These are phyloP conservation scores for Neolamprologus hecqui DNA, from an alignment of 2,113 vertebrate species.

Conservation along the genomic window DNA sequence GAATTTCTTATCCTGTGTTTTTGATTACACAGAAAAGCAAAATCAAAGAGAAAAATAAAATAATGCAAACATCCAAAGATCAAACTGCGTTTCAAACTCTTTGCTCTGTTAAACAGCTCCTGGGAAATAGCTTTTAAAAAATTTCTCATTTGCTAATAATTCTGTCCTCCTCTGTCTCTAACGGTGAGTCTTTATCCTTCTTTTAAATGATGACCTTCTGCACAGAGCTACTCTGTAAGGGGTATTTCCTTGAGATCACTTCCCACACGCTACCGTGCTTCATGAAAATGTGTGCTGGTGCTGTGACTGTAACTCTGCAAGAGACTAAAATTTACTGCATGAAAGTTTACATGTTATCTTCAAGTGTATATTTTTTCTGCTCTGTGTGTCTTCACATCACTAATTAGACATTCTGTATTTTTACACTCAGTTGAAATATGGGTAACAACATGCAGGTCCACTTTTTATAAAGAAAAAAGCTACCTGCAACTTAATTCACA, in stretches of 20 bases:
- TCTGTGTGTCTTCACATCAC: background rate
- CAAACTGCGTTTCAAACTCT: fast-evolving
- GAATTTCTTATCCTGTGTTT: background rate
- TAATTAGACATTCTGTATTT: background rate
- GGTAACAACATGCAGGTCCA: background rate
- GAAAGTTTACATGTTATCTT: background rate
- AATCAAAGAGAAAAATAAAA: background rate
- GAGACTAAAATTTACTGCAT: background rate
- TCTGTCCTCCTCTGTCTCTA: fast-evolving
- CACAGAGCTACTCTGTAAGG: background rate
- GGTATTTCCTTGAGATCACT: background rate
- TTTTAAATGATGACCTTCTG: fast-evolving
- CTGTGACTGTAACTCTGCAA: background rate
- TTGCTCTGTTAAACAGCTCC: fast-evolving
- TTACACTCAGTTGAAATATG: background rate
- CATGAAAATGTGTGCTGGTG: background rate
- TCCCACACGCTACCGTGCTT: fast-evolving
- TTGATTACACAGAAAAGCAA: background rate
- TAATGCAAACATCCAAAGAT: background rate
- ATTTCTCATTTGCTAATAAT: background rate
- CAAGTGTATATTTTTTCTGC: background rate
- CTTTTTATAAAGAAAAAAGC: background rate
- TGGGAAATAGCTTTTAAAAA: background rate
- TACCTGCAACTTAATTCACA: background rate
- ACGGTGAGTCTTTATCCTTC: background rate